These are phyloP conservation scores for Drosophila nigricruria DNA, from an alignment of 2,888 invertebrate species.

Conservation along the genomic window DNA sequence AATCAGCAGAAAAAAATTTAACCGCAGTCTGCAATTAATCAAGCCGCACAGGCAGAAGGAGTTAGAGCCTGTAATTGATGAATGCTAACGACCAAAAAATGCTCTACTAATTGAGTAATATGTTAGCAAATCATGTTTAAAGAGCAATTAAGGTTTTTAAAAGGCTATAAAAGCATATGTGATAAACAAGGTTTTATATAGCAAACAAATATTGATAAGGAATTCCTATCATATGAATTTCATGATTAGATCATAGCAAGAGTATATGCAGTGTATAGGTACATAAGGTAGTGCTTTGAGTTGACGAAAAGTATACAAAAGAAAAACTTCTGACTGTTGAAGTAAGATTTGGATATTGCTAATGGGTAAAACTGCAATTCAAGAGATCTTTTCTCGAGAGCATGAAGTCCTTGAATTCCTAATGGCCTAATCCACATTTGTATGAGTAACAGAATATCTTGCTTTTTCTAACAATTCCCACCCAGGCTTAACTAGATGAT, in stretches of 20 bases:
- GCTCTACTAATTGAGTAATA: conserved; percentile 35
- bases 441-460: not conserved
- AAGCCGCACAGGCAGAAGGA: conserved; percentile 48
- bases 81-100: conserved; percentile 40
- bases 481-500: not conserved
- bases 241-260: not conserved
- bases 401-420: too few species aligned
- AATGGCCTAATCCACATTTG: not conserved
- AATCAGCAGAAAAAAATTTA: conserved; percentile 68
- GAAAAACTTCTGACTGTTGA: not conserved
- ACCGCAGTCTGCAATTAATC: conserved; percentile 74
- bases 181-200: not conserved
- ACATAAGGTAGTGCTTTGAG: not conserved
- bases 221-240: too few species aligned
- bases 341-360: too few species aligned
- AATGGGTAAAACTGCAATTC: too few species aligned
- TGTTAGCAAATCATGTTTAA: not conserved
- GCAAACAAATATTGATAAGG: not conserved
- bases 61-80: conserved; percentile 25
- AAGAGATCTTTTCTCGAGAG: too few species aligned
- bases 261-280: not conserved
- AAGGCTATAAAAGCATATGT: not conserved
- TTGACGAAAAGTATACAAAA: not conserved
- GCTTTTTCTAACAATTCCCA: too few species aligned
- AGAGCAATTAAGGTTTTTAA: not conserved